Conservation (phyloP, 2,888 invertebrate species). For the Hartigia nigra region DNA sequence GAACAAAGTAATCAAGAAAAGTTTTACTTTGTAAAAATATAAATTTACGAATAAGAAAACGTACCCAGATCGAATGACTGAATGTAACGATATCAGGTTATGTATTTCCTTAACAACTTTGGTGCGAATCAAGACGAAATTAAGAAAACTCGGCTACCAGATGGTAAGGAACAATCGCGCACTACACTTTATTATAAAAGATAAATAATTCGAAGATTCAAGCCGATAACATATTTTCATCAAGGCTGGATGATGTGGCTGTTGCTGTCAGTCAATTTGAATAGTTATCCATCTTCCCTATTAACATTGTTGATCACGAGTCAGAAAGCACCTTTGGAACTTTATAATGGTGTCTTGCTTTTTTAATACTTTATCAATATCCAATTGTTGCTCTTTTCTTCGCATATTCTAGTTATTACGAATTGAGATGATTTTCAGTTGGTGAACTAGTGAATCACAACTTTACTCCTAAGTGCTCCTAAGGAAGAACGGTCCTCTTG, state of each 20-base stretch:
- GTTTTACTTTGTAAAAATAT: not conserved
- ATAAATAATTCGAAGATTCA: constrained; percentile 32
- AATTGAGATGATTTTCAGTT: constrained; percentile 7
- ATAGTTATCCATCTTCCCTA: not conserved
- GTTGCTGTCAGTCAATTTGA: constrained; percentile 33
- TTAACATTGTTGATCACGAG: not conserved
- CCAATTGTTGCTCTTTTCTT: not conserved
- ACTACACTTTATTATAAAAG: constrained; percentile 19
- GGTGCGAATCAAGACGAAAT: not conserved
- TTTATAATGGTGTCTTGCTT: not conserved
- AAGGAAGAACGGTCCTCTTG: constrained; percentile 5
- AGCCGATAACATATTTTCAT: constrained; percentile 44
- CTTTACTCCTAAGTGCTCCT: constrained; percentile 20
- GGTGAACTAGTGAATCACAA: constrained; percentile 15
- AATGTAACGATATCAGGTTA: not conserved
- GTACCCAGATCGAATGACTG: not conserved
- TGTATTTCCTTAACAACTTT: not conserved
- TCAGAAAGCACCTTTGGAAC: not conserved
- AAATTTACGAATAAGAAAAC: not conserved
- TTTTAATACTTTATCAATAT: not conserved
- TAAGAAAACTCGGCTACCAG: constrained; percentile 9
- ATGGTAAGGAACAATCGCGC: constrained; percentile 12
- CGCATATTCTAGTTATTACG: not conserved
- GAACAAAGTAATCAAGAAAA: not conserved
- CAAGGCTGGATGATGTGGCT: constrained; percentile 54